Evolutionary conservation across 2,797 vertebrate genomes (phyloP), one percentile per base, ranked within the genome.

Genomic region (Arremon aurantiirostris): DNA sequence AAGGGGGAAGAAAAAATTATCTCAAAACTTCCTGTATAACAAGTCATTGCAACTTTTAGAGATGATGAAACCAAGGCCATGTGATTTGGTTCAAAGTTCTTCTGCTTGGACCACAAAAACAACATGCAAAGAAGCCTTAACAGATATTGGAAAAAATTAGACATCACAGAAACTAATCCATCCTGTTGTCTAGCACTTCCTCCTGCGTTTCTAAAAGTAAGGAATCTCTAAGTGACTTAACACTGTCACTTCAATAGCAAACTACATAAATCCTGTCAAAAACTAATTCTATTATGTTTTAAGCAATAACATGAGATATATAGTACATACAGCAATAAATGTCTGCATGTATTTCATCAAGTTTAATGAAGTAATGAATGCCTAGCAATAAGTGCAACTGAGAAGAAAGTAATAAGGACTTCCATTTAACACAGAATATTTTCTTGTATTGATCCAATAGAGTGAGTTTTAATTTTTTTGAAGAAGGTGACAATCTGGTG

Each of bases 21-120:
- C 86, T 85, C 57, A 70, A 69, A 91, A 71, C 78, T 96, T 97
- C 90, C 89, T 85, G 81, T 46, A 10, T 26, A 94, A 82, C 50
- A 89, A 94, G 61, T 55, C n/a, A 83, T 78, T 22, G 61, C 65
- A 91, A 34, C 65, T 80, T 86, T 64, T 26, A 89, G 53, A 91
- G 49, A 60, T 93, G 73, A 93, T 88, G 91, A 91, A 94, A 93
- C 28, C 4, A 7, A 83, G 28, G 65, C 46, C 76, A 61, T 23
- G n/a, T 85, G 81, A 87, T 49, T 60, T 9, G 22, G 39, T 55
- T 91, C 47, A 35, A 53, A 71, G 75, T 77, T 80, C n/a, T 78
- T 69, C 49, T 71, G 11, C 46, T 50, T 53, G 20, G 55, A 85
- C 22, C 53, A 64, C 32, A 55, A 71, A 82, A 77, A 41, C 30